A percentile compares a stretch with the other conserved stretches of the same genome.
Evolutionary conservation across 1,140 invertebrate genomes (phyloP).

Genomic region (Lycorma delicatula): DNA sequence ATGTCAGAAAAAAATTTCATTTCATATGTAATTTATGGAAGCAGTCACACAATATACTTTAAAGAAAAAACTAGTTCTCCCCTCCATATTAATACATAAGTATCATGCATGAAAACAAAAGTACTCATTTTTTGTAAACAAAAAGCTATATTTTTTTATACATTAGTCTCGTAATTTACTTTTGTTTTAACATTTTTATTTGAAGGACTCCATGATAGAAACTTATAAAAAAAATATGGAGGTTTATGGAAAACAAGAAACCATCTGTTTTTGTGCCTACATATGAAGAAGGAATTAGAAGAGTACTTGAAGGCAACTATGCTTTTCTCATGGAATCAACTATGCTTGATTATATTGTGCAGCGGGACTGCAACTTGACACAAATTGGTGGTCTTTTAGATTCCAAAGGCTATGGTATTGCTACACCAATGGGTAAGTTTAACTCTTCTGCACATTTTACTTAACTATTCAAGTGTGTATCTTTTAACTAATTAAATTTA

Average conservation of each 20-base stretch:
- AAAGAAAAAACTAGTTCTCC: too few species aligned
- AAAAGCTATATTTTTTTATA: too few species aligned
- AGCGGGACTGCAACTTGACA: conserved; percentile 86
- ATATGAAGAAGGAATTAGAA: conserved; percentile 69
- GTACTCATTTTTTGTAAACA: too few species aligned
- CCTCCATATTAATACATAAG: too few species aligned
- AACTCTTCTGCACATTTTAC: background rate
- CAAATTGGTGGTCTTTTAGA: conserved; percentile 86
- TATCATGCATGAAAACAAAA: too few species aligned
- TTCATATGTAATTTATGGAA: too few species aligned
- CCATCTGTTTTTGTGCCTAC: conserved; percentile 61
- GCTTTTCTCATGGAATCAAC: conserved; percentile 94
- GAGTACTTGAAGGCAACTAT: conserved; percentile 67
- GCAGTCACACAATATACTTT: too few species aligned
- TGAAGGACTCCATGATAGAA: conserved; percentile 68
- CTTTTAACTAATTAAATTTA: too few species aligned
- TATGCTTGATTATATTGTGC: conserved; percentile 81
- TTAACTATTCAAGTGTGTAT: too few species aligned
- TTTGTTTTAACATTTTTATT: too few species aligned
- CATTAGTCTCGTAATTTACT: too few species aligned
- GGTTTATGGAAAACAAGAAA: conserved; percentile 67
- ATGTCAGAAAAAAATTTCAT: too few species aligned
- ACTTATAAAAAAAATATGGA: conserved; percentile 84
- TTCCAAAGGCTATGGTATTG: conserved; percentile 68
- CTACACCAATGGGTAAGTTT: conserved; percentile 39